phyloP scores from a whole-genome alignment of 2,113 vertebrate species.

The Nannobrachium achirus region DNA sequence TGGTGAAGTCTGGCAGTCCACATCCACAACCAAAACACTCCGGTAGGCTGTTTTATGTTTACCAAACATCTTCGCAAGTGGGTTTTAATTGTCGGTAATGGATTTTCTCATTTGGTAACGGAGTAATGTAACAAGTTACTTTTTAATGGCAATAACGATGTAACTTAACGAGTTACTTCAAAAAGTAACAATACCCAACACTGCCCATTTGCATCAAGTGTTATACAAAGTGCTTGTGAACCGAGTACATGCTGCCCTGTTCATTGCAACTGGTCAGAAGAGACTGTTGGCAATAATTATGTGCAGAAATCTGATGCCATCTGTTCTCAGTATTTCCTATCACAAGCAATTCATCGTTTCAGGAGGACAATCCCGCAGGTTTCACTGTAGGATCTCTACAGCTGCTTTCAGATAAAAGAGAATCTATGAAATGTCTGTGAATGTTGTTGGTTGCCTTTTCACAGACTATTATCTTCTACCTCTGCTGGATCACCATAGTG shows the following conservation, averaged over 20 bases:
- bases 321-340: slow-evolving; percentile 60
- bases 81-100: too few species aligned
- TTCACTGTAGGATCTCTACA: not conserved
- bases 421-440: slow-evolving; percentile 23
- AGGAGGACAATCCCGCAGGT: slow-evolving; percentile 44
- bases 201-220: slow-evolving; percentile 17
- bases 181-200: too few species aligned
- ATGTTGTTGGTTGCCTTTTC: slow-evolving; percentile 25
- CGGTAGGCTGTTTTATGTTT: too few species aligned
- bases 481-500: slow-evolving; percentile 46
- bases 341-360: slow-evolving; percentile 35
- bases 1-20: too few species aligned
- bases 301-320: slow-evolving; percentile 62
- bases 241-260: slow-evolving; percentile 3
- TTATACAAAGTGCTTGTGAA: slow-evolving; percentile 5
- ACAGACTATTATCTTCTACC: slow-evolving; percentile 37
- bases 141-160: too few species aligned
- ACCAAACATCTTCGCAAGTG: too few species aligned
- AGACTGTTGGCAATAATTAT: slow-evolving; percentile 54
- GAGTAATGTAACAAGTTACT: too few species aligned
- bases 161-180: too few species aligned
- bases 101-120: too few species aligned
- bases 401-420: slow-evolving; percentile 14
- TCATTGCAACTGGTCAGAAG: slow-evolving; percentile 43
- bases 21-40: too few species aligned